Evolutionary conservation across 2,797 vertebrate genomes (phyloP), one percentile per base, ranked within the genome.

Genomic region (Alfaro cultratus): DNA sequence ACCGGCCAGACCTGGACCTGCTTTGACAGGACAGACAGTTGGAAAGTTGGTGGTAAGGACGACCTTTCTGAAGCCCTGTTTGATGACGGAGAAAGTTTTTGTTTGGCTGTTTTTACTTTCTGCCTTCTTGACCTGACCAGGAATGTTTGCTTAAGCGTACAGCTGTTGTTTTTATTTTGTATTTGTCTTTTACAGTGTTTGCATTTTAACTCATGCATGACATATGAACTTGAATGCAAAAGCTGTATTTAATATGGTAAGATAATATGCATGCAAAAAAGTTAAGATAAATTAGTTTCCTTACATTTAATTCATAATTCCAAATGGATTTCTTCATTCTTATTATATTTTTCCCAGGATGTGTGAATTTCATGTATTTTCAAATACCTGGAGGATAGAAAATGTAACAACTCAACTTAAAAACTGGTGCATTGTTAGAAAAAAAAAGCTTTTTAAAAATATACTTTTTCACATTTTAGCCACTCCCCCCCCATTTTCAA

Each of bases 31-130:
- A 68, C 62, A 72, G 51, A 26, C 67, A 74, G 26, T 57, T 57
- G 53, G 46, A 26, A 71, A 74, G n/a, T 57, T 57, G 26, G 53
- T 0, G 83, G 89, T 92, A 92, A 87, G 86, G 0, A 74, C 12
- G 23, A 43, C 6, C 15, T 60, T 60, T 41, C 3, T 21, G 9
- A 73, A 26, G 29, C 67, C 11, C 26, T 43, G 13, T 70, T 70
- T 70, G 36, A 26, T 43, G 12, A 70, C 26, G 23, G 36, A 43
- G 39, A 70, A 43, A 13, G 36, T n/a, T 41, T 70, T 26, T 6
- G 4, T 39, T 11, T 5, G 34, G 34, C 64, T 10, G 36, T 13
- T 70, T 70, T 43, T 23, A 70, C 21, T 70, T 70, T 70, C 67
- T 26, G 21, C 21, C 11, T 26, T 23, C 23, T 21, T 41, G 4